Percentiles rank a stretch among this genome's conserved stretches.
These are phyloP conservation scores for Calyptomena viridis DNA, from an alignment of 2,113 vertebrate species.

Conservation along the genomic window DNA sequence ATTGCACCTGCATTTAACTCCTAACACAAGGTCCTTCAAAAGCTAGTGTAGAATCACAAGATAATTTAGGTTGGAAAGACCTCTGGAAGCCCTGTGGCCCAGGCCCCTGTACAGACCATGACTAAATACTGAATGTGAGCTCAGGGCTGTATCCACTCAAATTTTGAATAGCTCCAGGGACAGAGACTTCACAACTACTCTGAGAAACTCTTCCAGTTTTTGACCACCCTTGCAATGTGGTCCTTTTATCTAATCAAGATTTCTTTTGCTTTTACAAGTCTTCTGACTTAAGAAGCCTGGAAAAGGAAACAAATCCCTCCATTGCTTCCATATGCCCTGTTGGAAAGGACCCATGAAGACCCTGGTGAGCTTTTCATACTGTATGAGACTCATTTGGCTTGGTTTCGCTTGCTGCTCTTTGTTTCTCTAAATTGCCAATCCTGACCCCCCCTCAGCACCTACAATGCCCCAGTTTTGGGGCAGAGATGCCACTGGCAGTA, in stretches of 20 bases:
- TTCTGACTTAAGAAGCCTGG: background rate
- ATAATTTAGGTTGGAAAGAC: background rate
- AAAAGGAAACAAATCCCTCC: background rate
- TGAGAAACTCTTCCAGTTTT: background rate
- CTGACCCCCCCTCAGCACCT: background rate
- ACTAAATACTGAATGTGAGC: background rate
- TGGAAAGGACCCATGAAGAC: background rate
- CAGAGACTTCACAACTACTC: background rate
- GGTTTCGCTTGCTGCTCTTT: background rate
- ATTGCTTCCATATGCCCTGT: background rate
- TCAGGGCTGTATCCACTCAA: background rate
- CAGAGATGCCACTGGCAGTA: background rate
- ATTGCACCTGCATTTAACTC: background rate
- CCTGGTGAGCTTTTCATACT: background rate
- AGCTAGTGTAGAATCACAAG: background rate
- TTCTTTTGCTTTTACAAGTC: background rate
- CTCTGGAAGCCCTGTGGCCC: background rate
- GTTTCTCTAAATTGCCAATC: background rate
- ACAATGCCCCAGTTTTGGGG: background rate
- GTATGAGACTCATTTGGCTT: accelerated
- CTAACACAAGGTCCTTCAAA: background rate
- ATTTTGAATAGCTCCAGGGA: background rate
- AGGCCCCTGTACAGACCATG: background rate
- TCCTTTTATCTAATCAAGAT: background rate
- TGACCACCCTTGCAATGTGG: background rate